Evolutionary conservation across 1,140 invertebrate species (phyloP).

Genomic region (Bombus picipes): DNA sequence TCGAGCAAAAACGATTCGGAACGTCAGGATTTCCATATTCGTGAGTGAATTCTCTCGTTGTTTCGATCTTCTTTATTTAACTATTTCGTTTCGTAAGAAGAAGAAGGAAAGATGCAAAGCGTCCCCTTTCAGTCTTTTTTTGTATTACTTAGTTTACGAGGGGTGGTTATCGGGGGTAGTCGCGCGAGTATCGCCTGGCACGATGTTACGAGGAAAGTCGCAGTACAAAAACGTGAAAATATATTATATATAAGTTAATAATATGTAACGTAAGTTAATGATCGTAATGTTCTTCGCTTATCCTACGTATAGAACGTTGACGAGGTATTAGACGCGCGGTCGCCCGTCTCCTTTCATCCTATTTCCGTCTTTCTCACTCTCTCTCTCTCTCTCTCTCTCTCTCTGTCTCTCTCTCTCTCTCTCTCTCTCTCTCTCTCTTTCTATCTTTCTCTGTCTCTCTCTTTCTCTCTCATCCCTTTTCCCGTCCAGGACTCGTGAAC

Average conservation of each 20-base stretch:
- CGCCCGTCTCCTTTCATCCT: slow-evolving; percentile 1
- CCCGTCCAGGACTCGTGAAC: background rate
- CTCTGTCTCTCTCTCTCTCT: background rate
- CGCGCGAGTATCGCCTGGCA: slow-evolving; percentile 6
- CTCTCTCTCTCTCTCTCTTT: no score
- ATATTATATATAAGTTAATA: slow-evolving; percentile 59
- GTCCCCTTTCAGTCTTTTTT: slow-evolving; percentile 26
- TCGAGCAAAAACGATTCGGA: slow-evolving; percentile 9
- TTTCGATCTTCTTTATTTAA: slow-evolving; percentile 20
- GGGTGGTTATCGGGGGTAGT: slow-evolving; percentile 30
- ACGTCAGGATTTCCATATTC: background rate
- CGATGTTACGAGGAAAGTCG: slow-evolving; percentile 50
- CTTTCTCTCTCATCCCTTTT: background rate
- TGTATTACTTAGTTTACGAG: slow-evolving; percentile 47
- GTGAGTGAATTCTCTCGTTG: slow-evolving; percentile 1
- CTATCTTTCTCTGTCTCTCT: background rate
- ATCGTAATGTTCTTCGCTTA: slow-evolving; percentile 48
- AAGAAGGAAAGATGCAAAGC: background rate
- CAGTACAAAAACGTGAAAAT: slow-evolving; percentile 68
- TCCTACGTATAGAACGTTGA: slow-evolving; percentile 6
- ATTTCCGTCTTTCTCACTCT: background rate
- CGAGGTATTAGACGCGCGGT: slow-evolving; percentile 28
- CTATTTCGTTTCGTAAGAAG: background rate
- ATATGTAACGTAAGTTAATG: slow-evolving; percentile 58
- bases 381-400: background rate